Percentiles rank a stretch among this genome's conserved stretches.
Evolutionary conservation across 2,113 vertebrate species (phyloP).

Genomic region (Charadrius vociferus): DNA sequence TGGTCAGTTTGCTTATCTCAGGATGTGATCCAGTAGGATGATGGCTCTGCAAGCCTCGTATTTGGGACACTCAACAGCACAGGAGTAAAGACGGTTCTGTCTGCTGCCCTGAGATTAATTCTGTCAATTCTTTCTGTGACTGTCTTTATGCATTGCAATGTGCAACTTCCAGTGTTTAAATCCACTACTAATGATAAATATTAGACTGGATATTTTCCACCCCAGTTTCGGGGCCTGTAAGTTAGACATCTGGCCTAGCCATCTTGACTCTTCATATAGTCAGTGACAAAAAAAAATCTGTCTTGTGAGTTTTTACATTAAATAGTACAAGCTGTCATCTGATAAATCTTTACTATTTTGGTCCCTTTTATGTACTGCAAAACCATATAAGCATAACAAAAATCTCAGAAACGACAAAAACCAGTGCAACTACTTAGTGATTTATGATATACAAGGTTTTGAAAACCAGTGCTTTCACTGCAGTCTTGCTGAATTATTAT

Average conservation of each 20-base stretch:
- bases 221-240: not conserved
- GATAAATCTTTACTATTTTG: too few species aligned
- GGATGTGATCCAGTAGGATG: not conserved
- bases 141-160: not conserved
- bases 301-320: not conserved
- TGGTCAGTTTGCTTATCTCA: not conserved
- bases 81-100: not conserved
- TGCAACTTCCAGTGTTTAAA: not conserved
- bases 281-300: not conserved
- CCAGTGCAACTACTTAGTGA: not conserved
- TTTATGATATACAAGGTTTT: not conserved
- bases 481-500: not conserved
- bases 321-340: not conserved
- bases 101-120: not conserved
- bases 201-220: not conserved
- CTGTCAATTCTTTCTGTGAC: not conserved
- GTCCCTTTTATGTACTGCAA: not conserved
- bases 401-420: not conserved
- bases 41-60: not conserved
- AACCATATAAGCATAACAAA: not conserved
- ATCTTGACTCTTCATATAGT: not conserved
- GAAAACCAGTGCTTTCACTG: not conserved
- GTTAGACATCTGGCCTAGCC: not conserved
- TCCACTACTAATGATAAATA: not conserved
- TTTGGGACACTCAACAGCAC: not conserved